Percentiles rank a stretch among this genome's conserved stretches.
Conservation (phyloP, 2,113 vertebrate genomes). For the Bostrychus sinensis region DNA sequence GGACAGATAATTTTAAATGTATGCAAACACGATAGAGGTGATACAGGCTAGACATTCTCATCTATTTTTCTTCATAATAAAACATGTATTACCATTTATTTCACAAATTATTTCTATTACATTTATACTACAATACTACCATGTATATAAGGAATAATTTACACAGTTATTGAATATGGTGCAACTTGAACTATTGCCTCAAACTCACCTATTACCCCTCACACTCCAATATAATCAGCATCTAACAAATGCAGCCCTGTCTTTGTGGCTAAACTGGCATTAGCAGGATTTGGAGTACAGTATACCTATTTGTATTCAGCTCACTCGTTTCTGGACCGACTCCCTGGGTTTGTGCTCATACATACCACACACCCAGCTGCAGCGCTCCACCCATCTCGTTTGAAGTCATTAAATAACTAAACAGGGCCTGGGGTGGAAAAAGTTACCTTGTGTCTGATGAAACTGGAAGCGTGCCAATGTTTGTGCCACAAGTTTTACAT, state of each 20-base stretch:
- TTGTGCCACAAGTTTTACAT: conserved; percentile 4
- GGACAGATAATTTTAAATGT: not conserved
- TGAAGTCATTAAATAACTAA: conserved; percentile 1
- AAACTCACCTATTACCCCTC: not conserved
- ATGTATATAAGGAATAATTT: too few species aligned
- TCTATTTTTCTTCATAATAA: too few species aligned
- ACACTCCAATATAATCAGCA: not conserved
- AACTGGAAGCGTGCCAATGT: not conserved
- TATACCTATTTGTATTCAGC: not conserved
- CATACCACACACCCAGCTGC: conserved; percentile 5
- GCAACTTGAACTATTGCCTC: not conserved
- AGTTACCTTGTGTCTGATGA: not conserved
- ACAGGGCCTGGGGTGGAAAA: not conserved
- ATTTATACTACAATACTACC: too few species aligned
- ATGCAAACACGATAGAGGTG: too few species aligned
- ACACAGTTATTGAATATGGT: too few species aligned
- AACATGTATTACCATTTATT: too few species aligned
- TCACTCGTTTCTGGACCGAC: not conserved
- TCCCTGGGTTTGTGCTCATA: not conserved
- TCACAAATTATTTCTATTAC: too few species aligned
- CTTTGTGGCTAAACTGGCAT: not conserved
- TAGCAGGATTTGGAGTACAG: not conserved
- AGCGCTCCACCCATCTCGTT: conserved; percentile 2
- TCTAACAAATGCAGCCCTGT: conserved; percentile 4
- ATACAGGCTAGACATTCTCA: too few species aligned